Base-by-base conservation (phyloP, 1,140 invertebrate species). In the Drosophila tristis region DNA sequence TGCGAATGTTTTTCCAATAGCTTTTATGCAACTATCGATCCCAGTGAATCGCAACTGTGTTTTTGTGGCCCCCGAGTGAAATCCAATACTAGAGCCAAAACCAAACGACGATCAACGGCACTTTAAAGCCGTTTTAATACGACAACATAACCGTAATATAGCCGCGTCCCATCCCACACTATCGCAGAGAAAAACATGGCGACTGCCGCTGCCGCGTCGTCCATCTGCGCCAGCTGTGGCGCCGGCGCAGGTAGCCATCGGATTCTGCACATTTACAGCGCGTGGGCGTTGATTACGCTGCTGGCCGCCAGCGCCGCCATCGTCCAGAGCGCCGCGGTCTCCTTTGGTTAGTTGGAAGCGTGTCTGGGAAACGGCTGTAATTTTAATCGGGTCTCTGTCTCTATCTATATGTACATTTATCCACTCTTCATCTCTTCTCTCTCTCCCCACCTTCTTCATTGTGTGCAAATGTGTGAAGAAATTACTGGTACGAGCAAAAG, bases 271-370 rank as follows among this genome's bases (percentile, higher is more conserved):
- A 87, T 87, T 53, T 87, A 89, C 49, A 55, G 66, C 54, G 67
- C 65, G 55, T 80, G 68, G 68, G 73, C 76, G 51, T 53, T 80
- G 45, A 47, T 89, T 54, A 67, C 76, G 23, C 58, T 89, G 50
- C 63, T 89, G 53, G 56, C 75, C 42, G 82, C 76, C 74, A 86
- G 81, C 53, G 63, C 51, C 48, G 78, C 74, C 55, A 80, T 84
- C 70, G 84, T 89, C 39, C 79, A 89, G 57, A 89, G 79, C 78
- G 84, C 84, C 13, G 62, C 84, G 15, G 84, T 89, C 57, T 66
- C 79, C 49, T 89, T 89, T 53, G 84, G 84, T 89, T 61, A 80
- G 84, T 89, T 49, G 49, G 15, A 16, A 54, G 35, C 35, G 35
- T 29, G 25, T 42, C 25, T 45, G 55, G 42, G 43, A 57, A 45